Conservation (phyloP, 2,797 vertebrate genomes). For the Darevskia mixta region DNA sequence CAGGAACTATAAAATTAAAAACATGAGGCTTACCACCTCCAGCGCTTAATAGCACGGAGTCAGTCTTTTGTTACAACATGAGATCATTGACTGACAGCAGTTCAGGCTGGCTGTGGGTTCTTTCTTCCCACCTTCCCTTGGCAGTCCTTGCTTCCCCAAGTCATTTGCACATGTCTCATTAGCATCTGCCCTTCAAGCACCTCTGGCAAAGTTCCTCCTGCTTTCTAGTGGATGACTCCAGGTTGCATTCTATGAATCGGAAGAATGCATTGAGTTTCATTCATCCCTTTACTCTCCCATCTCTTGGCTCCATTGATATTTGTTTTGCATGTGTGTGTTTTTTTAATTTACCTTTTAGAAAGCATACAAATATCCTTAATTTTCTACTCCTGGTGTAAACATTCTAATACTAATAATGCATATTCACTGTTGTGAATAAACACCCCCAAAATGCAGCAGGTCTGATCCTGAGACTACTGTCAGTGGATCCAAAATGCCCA, state of each 20-base stretch:
- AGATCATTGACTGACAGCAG: conserved; percentile 37
- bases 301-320: background rate
- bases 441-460: background rate
- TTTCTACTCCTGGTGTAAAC: background rate
- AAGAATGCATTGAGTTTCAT: background rate
- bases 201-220: conserved; percentile 10
- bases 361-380: background rate
- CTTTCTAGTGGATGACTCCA: background rate
- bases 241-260: background rate
- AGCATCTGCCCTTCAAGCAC: conserved; percentile 34
- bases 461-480: background rate
- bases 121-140: background rate
- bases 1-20: conserved; percentile 40
- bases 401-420: background rate
- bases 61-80: conserved; percentile 16
- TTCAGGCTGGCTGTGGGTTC: background rate
- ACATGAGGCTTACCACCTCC: background rate
- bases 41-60: background rate
- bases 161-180: conserved; percentile 33
- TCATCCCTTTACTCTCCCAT: background rate
- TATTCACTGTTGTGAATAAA: background rate
- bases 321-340: background rate
- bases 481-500: background rate
- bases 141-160: background rate
- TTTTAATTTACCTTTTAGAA: background rate